Base-by-base conservation (phyloP, 2,113 vertebrate genomes). In the Toxostoma redivivum region DNA sequence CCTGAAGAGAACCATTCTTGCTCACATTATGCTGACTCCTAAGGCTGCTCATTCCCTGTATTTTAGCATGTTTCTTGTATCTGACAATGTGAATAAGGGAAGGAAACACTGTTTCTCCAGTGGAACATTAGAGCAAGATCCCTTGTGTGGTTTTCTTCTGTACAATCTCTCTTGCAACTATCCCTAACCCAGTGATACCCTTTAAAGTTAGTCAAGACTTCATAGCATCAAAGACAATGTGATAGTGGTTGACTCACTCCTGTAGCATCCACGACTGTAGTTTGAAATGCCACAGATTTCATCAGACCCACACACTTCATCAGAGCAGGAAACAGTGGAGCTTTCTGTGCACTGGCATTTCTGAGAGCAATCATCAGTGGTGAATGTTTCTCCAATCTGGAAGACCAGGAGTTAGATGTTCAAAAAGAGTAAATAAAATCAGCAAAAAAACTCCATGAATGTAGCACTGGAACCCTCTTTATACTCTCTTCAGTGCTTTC, bases 361-460 rank as follows among this genome's bases (percentile, higher is more conserved):
- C 83, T 97, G 96, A 56, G 95, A 95, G 72, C 97, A 98, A 70
- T 98, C 97, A 19, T 97, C 97, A 9, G 94, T 95, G 53, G 83
- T 78, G 64, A 97, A 97, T 35, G 4, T 64, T 77, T 98, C 96
- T 66, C 97, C 96, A 77, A 81, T 62, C 97, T 98, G 78, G 40
- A 92, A 94, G 53, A 74, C 50, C 17, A 81, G 14, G 25, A 69
- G 27, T 60, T 78, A 67, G 47, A 82, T 35, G 3, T 90, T 74
- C 40, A 74, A 73, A 92, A 67, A 23, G 4, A 62, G 12, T 4
- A 74, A 82, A 67, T 31, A 50, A 82, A 86, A 60, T 33, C 37
- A 91, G 15, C 7, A 38, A 83, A 85, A 85, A 37, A 31, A 0
- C 15, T 14, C 30, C 7, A 57, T 17, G 31, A 69, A 28, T 51